Evolutionary conservation across 1,140 invertebrate genomes (phyloP), one percentile per base, ranked within the genome.

Genomic region (Gryon sp.): DNA sequence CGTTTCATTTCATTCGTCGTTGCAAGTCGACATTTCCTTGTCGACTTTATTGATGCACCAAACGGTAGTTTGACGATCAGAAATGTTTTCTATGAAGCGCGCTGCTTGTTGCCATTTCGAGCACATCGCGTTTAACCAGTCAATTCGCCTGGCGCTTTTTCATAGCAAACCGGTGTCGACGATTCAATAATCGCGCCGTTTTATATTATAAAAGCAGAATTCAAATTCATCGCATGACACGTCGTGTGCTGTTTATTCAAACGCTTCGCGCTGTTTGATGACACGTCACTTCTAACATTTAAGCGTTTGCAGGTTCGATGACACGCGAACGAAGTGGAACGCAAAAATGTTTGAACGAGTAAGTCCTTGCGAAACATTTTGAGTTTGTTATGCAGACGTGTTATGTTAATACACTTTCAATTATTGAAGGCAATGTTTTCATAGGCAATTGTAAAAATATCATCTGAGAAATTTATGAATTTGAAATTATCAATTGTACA

Each of bases 311-410:
- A 59, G 45, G 65, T 59, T 69, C 65, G 43, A 69, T 43, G 65
- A 69, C 65, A 59, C 65, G 19, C 16, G 65, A 26, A 26, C 32
- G 48, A 69, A 59, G 65, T 69, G 34, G 65, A 59, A 69, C 65
- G 53, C 41, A n/a, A n/a, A n/a, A n/a, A n/a, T n/a, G n/a, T n/a
- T n/a, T n/a, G n/a, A n/a, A n/a, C n/a, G n/a, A n/a, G n/a, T n/a
- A n/a, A n/a, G n/a, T n/a, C n/a, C n/a, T n/a, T n/a, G n/a, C n/a
- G n/a, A n/a, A n/a, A n/a, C n/a, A n/a, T n/a, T n/a, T n/a, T n/a
- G n/a, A n/a, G n/a, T n/a, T n/a, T n/a, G n/a, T n/a, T n/a, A n/a
- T n/a, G n/a, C n/a, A n/a, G n/a, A n/a, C n/a, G n/a, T n/a, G n/a
- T n/a, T n/a, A n/a, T n/a, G n/a, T n/a, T n/a, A n/a, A n/a, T n/a